phyloP scores from a whole-genome alignment of 1,140 invertebrate species.

The Pygmarrhopalites habei region DNA sequence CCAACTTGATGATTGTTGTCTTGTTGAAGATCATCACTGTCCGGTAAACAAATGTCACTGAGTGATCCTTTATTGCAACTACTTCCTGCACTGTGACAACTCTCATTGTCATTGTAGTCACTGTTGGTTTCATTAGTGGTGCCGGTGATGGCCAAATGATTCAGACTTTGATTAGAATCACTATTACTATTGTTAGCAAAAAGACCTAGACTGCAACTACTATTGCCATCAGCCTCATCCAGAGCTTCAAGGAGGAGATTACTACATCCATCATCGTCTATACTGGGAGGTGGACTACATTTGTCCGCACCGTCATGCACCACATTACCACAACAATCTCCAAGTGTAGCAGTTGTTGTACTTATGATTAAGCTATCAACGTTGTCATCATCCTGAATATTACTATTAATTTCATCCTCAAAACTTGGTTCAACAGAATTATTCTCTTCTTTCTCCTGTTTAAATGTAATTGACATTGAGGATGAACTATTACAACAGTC shows the following conservation, averaged over 20 bases:
- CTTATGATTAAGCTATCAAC: constrained; percentile 4
- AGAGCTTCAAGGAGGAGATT: not conserved
- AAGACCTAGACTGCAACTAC: constrained; percentile 17
- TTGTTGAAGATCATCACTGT: not conserved
- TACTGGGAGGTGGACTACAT: not conserved
- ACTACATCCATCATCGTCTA: constrained; percentile 6
- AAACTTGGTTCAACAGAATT: too few relatives aligned
- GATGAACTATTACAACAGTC: too few relatives aligned
- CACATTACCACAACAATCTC: too few relatives aligned
- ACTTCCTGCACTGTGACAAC: constrained; percentile 25
- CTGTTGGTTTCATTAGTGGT: not conserved
- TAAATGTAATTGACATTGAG: too few relatives aligned
- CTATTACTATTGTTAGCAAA: constrained; percentile 23
- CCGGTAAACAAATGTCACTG: constrained; percentile 6
- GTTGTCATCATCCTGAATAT: not conserved
- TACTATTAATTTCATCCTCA: not conserved
- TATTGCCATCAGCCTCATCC: constrained; percentile 7
- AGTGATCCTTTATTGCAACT: constrained; percentile 6
- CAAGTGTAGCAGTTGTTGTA: not conserved
- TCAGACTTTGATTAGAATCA: constrained; percentile 9
- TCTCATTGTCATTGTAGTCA: constrained; percentile 21
- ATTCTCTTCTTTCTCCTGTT: too few relatives aligned
- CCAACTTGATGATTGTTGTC: too few relatives aligned
- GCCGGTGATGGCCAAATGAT: constrained; percentile 7
- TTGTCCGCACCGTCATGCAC: not conserved